These are phyloP conservation scores for Rhizomys pruinosus DNA, from an alignment of 2,113 vertebrate species.

Conservation along the genomic window DNA sequence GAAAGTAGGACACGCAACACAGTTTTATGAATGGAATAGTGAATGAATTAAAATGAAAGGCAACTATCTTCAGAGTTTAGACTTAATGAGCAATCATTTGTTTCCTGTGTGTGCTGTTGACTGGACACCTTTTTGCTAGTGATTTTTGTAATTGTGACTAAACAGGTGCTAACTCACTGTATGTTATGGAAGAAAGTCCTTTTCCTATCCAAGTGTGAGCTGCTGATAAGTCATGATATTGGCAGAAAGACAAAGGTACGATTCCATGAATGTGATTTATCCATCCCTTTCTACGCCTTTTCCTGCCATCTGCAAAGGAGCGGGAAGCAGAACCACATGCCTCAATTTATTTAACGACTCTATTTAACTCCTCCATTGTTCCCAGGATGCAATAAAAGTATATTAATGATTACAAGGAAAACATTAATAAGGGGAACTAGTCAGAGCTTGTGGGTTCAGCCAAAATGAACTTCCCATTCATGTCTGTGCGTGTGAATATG, in stretches of 20 bases:
- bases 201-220: constrained; percentile 52
- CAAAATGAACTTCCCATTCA: neutral
- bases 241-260: constrained; percentile 17
- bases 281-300: constrained; percentile 44
- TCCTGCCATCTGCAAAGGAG: constrained; percentile 49
- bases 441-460: neutral
- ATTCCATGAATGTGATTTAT: constrained; percentile 32
- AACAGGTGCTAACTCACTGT: constrained; percentile 29
- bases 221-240: constrained; percentile 67
- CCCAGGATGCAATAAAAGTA: constrained; percentile 61
- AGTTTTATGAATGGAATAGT: constrained; percentile 58
- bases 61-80: neutral
- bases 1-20: neutral
- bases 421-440: constrained; percentile 61
- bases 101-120: constrained; percentile 20
- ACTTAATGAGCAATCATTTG: neutral
- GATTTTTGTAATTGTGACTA: neutral
- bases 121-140: neutral
- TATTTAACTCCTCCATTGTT: constrained; percentile 62
- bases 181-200: constrained; percentile 38
- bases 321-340: constrained; percentile 21
- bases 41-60: constrained; percentile 3
- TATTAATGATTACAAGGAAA: constrained; percentile 67
- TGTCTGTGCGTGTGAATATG: neutral
- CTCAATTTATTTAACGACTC: constrained; percentile 53